Percentiles rank a stretch among this genome's conserved stretches.
Conservation (phyloP, 2,888 invertebrate genomes). For the Trachelus tabidus region DNA sequence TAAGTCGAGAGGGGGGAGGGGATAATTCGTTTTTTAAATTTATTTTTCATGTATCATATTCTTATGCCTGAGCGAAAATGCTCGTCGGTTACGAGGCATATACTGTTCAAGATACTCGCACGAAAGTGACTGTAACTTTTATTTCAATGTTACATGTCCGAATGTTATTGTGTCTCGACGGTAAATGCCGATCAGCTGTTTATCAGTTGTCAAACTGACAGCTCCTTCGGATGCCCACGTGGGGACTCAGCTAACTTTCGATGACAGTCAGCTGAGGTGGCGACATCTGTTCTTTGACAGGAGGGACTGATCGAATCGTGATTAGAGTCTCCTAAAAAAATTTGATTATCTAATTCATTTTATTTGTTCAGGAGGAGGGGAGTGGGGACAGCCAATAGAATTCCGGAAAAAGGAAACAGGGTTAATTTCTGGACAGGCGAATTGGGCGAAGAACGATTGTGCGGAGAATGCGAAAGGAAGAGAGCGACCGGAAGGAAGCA, state of each 20-base stretch:
- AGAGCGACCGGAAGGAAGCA: neutral
- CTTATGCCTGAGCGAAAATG: neutral
- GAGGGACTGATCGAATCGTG: neutral
- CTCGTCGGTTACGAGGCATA: neutral
- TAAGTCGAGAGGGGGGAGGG: neutral
- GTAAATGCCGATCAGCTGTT: neutral
- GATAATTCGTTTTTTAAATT: neutral
- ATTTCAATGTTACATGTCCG: neutral
- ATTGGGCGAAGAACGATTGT: neutral
- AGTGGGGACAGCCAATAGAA: neutral
- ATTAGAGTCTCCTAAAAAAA: neutral
- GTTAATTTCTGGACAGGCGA: neutral
- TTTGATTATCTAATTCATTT: neutral
- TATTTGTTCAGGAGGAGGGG: neutral
- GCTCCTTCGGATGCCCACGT: neutral
- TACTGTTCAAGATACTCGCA: neutral
- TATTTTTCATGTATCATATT: neutral
- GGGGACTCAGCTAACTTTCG: neutral
- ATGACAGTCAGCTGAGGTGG: neutral
- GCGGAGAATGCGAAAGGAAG: neutral
- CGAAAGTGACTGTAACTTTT: neutral
- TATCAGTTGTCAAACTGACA: neutral
- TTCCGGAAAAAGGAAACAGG: neutral
- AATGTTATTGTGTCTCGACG: neutral
- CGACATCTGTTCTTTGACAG: neutral